Base-by-base conservation (phyloP, 2,888 invertebrate genomes). In the Mimas tiliae region DNA sequence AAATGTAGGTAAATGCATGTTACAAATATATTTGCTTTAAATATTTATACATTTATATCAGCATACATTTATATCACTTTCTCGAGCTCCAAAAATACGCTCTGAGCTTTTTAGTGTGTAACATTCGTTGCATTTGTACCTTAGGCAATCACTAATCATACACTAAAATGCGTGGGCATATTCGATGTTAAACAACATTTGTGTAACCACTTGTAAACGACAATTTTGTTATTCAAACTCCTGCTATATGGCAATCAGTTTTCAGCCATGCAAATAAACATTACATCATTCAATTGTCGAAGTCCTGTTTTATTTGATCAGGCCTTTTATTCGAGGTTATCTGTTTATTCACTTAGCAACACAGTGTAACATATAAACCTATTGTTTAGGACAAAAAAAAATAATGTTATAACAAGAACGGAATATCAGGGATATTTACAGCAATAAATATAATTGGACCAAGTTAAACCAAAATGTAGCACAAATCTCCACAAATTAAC, bases 201-300 rank as follows among this genome's bases (percentile, higher is more conserved):
- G 55, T 48, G 55, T 48, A 55, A 65, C 55, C 48, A 38, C 34
- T 58, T 48, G 34, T 50, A 65, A 47, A 48, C 65, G 47, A 65
- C 58, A 55, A 65, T 21, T 47, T 53, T 64, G 47, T 64, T 65
- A 34, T 65, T 65, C 55, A 47, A 47, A 55, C 48, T 48, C 33
- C 55, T 65, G 48, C 55, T 47, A 55, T 48, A 58, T 55, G 38
- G 34, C 55, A 65, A 58, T 58, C 64, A 62, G 21, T 62, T 67
- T 67, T 67, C 64, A 67, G 67, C 62, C 45, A 45, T 65, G 38
- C 55, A 67, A 64, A 64, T 38, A 67, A 63, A 50, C 53, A 67
- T 67, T 64, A 67, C 64, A 67, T 67, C 67, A 67, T 67, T 62
- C 58, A 58, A 42, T 34, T 51, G 64, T 64, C 50, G 55, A 64